Evolutionary conservation across 2,113 vertebrate genomes (phyloP), one percentile per base, ranked within the genome.

Genomic region (Cervus canadensis): DNA sequence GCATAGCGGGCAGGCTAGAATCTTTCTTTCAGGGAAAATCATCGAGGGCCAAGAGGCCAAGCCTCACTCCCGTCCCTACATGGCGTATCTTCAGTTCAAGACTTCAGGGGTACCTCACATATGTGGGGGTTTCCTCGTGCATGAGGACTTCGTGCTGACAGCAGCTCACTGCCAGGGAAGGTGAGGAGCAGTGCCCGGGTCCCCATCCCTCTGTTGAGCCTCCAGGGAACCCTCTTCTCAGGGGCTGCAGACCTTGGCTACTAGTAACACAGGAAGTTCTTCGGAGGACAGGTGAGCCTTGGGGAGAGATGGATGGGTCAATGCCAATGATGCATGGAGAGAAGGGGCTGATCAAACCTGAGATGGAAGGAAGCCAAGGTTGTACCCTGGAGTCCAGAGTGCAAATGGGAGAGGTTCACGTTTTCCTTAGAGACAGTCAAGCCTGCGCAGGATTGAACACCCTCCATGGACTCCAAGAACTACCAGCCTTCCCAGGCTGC

Each of bases 41-140:
- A 93, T 71, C 0, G 36, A 13, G 1, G 92, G 82, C 9, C 43
- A 1, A 0, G 92, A 79, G 8, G 57, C 54, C 10, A 23, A 43
- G 40, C 94, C 76, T 8, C 95, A 97, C 28, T 97, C 93, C 52
- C 28, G 0, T 45, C 95, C 95, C 36, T 96, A 94, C 82, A 91
- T 93, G 95, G 92, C 57, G 1, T 84, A 48, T 94, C 81, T 95
- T 78, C 3, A 0, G 9, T 17, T 45, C 43, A 1, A 2, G 1
- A 26, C 0, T 67, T 1, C 21, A 40, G 0, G 3, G 2, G 0
- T 2, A 1, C 0, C 0, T 33, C 0, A 0, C 1, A 0, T 0
- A 0, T 97, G 78, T 19, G 92, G 96, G 1, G 96, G 92, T 2
- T 96, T 98, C 36, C 96, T 97, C 0, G 90, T 91, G 12, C 8